These are phyloP conservation scores for Spialia ferax DNA, from an alignment of 2,888 invertebrate genomes.

Conservation along the genomic window DNA sequence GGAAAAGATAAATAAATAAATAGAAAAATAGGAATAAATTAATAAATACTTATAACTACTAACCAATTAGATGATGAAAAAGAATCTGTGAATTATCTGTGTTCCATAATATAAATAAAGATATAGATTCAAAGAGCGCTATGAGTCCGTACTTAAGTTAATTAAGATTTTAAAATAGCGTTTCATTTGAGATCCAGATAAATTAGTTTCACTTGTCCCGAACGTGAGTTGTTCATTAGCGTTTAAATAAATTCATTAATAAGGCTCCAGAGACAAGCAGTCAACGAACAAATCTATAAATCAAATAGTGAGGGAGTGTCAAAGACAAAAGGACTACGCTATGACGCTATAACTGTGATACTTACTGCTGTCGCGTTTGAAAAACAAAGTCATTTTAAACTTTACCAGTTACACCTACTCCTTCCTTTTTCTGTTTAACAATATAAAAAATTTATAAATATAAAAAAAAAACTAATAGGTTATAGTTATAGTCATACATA, in stretches of 20 bases:
- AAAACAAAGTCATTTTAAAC: neutral
- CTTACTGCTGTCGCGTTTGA: slow-evolving; percentile 45
- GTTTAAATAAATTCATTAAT: slow-evolving; percentile 87
- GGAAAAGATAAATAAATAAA: no score
- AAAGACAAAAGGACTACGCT: slow-evolving; percentile 80
- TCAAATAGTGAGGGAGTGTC: slow-evolving; percentile 86
- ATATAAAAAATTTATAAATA: no score
- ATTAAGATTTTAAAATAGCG: slow-evolving; percentile 72
- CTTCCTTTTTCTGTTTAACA: no score
- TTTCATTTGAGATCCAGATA: slow-evolving; percentile 72
- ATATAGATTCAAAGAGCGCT: neutral
- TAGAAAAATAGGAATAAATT: no score
- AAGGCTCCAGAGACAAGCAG: slow-evolving; percentile 79
- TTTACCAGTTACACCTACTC: no score
- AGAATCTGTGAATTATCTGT: neutral
- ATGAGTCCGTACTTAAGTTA: slow-evolving; percentile 47
- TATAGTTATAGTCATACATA: no score
- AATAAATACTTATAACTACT: neutral
- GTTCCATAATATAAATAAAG: neutral
- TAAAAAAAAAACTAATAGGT: no score
- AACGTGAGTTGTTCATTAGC: slow-evolving; percentile 84
- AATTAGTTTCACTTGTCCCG: slow-evolving; percentile 81
- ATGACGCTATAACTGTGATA: slow-evolving; percentile 58
- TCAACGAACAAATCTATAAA: slow-evolving; percentile 83
- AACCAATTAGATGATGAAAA: neutral